Conservation (phyloP, 2,888 invertebrate genomes). For the Barypeithes pellucidus region DNA sequence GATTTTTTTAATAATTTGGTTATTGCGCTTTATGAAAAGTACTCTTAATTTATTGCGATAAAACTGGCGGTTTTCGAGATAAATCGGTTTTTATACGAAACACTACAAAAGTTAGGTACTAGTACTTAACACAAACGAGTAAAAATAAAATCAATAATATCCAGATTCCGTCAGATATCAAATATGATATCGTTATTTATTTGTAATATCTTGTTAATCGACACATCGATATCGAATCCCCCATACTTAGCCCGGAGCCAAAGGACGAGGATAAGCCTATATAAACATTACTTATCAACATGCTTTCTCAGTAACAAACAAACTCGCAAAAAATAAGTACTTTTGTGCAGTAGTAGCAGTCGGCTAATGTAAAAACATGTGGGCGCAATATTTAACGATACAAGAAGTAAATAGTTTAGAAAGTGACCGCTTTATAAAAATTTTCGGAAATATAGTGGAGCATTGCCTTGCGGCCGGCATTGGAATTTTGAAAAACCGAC, state of each 20-base stretch:
- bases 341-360: neutral
- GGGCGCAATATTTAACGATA: constrained; percentile 65
- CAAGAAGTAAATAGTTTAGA: constrained; percentile 74
- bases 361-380: constrained; percentile 36
- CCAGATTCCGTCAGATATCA: too few relatives aligned
- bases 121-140: too few relatives aligned
- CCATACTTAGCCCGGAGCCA: neutral
- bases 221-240: too few relatives aligned
- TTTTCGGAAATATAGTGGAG: constrained; percentile 79
- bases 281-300: constrained; percentile 23
- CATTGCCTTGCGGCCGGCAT: constrained; percentile 74
- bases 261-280: constrained; percentile 28
- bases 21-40: too few relatives aligned
- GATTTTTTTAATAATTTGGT: too few relatives aligned
- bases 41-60: too few relatives aligned
- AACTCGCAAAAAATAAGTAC: constrained; percentile 4
- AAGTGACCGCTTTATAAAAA: constrained; percentile 73
- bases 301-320: constrained; percentile 24
- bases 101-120: too few relatives aligned
- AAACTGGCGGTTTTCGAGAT: too few relatives aligned
- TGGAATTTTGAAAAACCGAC: constrained; percentile 71
- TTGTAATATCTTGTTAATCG: too few relatives aligned
- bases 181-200: too few relatives aligned
- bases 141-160: too few relatives aligned
- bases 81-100: too few relatives aligned